Percentiles rank a stretch among this genome's conserved stretches.
Conservation (phyloP, 2,888 invertebrate species). For the Lycia hirtaria region DNA sequence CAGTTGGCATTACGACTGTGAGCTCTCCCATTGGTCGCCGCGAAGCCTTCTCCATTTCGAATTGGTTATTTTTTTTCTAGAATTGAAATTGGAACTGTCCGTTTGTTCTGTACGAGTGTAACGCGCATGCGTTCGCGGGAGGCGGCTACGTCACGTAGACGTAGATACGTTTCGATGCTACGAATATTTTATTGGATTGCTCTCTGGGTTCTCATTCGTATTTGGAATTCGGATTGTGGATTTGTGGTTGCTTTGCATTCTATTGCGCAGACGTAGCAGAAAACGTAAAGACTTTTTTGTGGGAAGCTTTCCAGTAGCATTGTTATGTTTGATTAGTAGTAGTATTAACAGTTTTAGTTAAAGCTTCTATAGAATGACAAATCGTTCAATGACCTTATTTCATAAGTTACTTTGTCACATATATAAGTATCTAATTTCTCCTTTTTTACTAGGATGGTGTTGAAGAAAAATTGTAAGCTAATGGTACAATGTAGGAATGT, state of each 20-base stretch:
- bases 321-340: background rate
- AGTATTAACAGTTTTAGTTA: too few species aligned
- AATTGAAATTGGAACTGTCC: constrained; percentile 83
- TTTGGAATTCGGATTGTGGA: constrained; percentile 72
- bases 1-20: constrained; percentile 85
- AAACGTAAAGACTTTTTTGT: background rate
- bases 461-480: too few species aligned
- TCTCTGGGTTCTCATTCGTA: constrained; percentile 79
- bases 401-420: too few species aligned
- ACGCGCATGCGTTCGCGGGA: constrained; percentile 75
- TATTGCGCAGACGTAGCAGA: constrained; percentile 71
- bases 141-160: constrained; percentile 81
- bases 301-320: background rate
- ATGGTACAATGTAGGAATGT: too few species aligned
- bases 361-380: too few species aligned
- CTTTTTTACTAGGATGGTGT: too few species aligned
- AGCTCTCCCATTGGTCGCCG: constrained; percentile 81
- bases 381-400: too few species aligned
- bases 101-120: constrained; percentile 75
- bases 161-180: constrained; percentile 77
- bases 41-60: constrained; percentile 83
- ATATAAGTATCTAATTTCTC: too few species aligned
- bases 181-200: constrained; percentile 84
- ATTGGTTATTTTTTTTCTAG: constrained; percentile 85
- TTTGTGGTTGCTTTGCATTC: constrained; percentile 63